Evolutionary conservation across 2,113 vertebrate species (phyloP).

Genomic region (Ailuropoda melanoleuca): DNA sequence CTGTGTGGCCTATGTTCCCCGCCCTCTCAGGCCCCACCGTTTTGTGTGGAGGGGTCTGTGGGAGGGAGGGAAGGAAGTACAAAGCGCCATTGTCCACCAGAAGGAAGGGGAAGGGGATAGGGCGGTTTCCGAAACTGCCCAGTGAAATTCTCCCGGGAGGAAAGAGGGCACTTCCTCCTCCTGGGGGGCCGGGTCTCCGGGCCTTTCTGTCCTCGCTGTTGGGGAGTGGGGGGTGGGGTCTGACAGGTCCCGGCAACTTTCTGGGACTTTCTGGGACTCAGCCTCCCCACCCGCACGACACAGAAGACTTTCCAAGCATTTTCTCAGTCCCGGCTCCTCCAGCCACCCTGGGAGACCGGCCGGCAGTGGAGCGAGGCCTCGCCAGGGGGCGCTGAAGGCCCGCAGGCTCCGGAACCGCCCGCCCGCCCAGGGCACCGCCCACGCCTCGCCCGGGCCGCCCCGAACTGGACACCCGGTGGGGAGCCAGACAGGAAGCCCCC

Average conservation of each 20-base stretch:
- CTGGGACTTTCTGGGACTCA: neutral
- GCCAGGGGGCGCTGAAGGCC: conserved; percentile 61
- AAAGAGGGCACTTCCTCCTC: conserved; percentile 71
- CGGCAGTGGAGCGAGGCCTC: neutral
- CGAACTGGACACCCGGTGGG: neutral
- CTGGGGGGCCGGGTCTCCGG: neutral
- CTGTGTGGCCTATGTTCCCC: neutral
- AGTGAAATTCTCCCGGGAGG: conserved; percentile 70
- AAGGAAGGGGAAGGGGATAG: conserved; percentile 62
- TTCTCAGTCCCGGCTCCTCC: neutral
- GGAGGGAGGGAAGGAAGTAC: conserved; percentile 72
- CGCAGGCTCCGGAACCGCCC: neutral
- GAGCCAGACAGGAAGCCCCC: neutral
- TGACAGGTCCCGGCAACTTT: neutral
- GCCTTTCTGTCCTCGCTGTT: neutral
- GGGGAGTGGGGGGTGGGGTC: neutral
- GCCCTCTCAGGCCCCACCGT: neutral
- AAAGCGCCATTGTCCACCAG: conserved; percentile 72
- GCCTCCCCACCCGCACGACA: neutral
- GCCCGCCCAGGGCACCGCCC: neutral
- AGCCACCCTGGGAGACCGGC: neutral
- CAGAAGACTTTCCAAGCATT: neutral
- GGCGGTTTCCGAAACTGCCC: conserved; percentile 67
- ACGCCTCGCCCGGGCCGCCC: no score
- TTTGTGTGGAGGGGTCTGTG: neutral